Conservation (phyloP, 2,113 vertebrate species). For the Forbesichthys papilliferus region DNA sequence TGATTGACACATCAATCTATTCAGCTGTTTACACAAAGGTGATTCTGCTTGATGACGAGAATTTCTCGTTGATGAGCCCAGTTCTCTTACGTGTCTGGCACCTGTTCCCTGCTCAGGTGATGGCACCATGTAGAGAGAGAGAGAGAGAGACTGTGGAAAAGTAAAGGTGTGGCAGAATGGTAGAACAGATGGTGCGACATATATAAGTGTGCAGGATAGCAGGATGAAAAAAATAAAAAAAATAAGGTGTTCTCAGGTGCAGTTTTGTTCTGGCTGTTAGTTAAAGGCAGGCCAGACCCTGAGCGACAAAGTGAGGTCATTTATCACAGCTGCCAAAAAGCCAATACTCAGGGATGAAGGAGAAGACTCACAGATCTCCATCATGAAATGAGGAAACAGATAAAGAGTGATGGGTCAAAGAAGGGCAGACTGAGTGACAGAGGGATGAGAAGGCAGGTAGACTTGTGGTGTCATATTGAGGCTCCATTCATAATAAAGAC, state of each 20-base stretch:
- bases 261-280: constrained; percentile 52
- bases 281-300: constrained; percentile 55
- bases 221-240: constrained; percentile 25
- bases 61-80: constrained; percentile 38
- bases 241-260: constrained; percentile 44
- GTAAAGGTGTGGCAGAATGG: constrained; percentile 58
- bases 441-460: neutral
- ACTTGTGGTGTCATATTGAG: constrained; percentile 24
- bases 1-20: too few relatives aligned
- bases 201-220: constrained; percentile 61
- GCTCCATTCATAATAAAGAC: constrained; percentile 44
- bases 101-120: constrained; percentile 25
- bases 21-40: neutral
- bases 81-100: too few relatives aligned
- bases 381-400: constrained; percentile 54
- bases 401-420: constrained; percentile 55
- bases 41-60: constrained; percentile 20
- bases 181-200: constrained; percentile 69
- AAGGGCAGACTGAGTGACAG: neutral
- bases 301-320: constrained; percentile 69
- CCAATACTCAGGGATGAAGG: constrained; percentile 46
- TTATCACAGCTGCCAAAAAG: constrained; percentile 57
- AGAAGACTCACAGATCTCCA: constrained; percentile 55
- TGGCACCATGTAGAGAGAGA: constrained; percentile 1
- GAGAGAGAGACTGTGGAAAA: constrained; percentile 28